These are phyloP conservation scores for Ophonus ardosiacus DNA, from an alignment of 2,888 invertebrate genomes.

Conservation along the genomic window DNA sequence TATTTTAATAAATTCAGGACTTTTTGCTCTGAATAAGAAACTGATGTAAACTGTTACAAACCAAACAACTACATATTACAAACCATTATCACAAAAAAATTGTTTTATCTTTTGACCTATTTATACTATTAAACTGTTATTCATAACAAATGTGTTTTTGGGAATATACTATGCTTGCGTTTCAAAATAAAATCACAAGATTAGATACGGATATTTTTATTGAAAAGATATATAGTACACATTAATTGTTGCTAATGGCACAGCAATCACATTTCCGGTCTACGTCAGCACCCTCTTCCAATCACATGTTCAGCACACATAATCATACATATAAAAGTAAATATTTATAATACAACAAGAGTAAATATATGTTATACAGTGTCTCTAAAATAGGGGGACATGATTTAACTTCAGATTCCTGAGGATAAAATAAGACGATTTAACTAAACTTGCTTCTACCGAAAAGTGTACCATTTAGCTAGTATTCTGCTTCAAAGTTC, in stretches of 20 bases:
- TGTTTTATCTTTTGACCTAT: neutral
- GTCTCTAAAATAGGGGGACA: too few species aligned
- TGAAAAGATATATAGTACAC: slow-evolving; percentile 31
- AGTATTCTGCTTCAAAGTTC: too few species aligned
- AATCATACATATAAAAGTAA: neutral
- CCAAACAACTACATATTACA: too few species aligned
- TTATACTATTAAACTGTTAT: neutral
- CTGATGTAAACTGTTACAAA: too few species aligned
- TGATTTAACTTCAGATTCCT: too few species aligned
- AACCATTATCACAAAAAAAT: too few species aligned
- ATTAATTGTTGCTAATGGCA: slow-evolving; percentile 50
- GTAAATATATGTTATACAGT: neutral
- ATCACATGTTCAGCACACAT: slow-evolving; percentile 16
- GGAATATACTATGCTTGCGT: neutral
- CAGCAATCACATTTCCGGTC: slow-evolving; percentile 53
- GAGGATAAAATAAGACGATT: too few species aligned
- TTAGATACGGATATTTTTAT: slow-evolving; percentile 9
- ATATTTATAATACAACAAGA: slow-evolving; percentile 14
- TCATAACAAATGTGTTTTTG: neutral
- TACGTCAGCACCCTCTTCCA: slow-evolving; percentile 46
- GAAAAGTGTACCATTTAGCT: too few species aligned
- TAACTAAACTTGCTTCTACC: too few species aligned
- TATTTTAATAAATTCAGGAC: too few species aligned
- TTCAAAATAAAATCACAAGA: neutral
- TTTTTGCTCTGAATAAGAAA: too few species aligned